Conservation (phyloP, 2,888 invertebrate genomes). For the Ceramica pisi region DNA sequence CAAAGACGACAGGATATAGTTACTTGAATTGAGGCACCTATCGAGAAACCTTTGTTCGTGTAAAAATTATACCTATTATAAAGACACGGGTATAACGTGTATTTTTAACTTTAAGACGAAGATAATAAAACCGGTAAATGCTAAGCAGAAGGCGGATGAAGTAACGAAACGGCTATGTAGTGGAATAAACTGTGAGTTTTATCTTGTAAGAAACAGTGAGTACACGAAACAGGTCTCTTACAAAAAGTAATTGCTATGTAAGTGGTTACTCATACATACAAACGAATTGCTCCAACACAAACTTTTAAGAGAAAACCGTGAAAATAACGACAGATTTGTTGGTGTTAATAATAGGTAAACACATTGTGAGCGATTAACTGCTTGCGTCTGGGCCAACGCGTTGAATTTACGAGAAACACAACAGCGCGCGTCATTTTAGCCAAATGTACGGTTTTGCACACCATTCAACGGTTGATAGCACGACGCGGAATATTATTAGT, state of each 20-base stretch:
- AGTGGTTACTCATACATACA: slow-evolving; percentile 28
- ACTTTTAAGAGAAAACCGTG: slow-evolving; percentile 58
- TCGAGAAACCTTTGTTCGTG: too few relatives aligned
- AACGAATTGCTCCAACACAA: slow-evolving; percentile 35
- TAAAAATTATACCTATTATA: neutral
- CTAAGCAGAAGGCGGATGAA: neutral
- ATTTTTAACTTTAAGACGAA: neutral
- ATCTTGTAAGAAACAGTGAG: slow-evolving; percentile 10
- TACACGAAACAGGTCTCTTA: neutral
- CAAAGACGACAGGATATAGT: neutral
- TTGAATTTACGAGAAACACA: slow-evolving; percentile 67
- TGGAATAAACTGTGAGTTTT: slow-evolving; percentile 23
- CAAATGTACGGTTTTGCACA: slow-evolving; percentile 58
- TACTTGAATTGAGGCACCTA: too few relatives aligned
- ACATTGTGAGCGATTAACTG: slow-evolving; percentile 73
- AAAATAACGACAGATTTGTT: slow-evolving; percentile 71
- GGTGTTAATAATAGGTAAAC: slow-evolving; percentile 75
- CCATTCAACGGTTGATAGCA: slow-evolving; percentile 50
- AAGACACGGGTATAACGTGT: neutral
- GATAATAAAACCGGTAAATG: slow-evolving; percentile 1
- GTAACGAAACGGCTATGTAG: neutral
- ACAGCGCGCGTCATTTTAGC: slow-evolving; percentile 61
- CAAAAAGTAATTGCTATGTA: slow-evolving; percentile 34
- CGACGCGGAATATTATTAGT: slow-evolving; percentile 43
- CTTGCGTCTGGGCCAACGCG: slow-evolving; percentile 67